Conservation (phyloP, 2,113 vertebrate genomes). For the Cepphus grylle region DNA sequence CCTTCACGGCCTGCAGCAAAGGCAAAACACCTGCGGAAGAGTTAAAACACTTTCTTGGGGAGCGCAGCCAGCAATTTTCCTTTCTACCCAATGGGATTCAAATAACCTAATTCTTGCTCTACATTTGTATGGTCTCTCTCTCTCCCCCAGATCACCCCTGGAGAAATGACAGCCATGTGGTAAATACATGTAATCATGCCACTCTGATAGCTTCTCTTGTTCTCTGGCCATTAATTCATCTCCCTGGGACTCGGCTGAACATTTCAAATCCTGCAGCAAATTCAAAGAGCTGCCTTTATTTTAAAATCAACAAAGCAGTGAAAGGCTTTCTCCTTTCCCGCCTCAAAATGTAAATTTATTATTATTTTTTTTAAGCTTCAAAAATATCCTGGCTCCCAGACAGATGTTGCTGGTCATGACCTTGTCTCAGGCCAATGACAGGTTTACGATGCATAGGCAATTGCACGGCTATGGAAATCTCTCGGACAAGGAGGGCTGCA, state of each 20-base stretch:
- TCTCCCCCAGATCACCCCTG: background rate
- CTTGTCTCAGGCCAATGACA: background rate
- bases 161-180: background rate
- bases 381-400: background rate
- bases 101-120: conserved; percentile 48
- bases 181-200: conserved; percentile 18
- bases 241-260: background rate
- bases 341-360: background rate
- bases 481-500: background rate
- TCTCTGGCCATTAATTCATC: conserved; percentile 40
- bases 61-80: background rate
- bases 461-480: background rate
- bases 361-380: background rate
- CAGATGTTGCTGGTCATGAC: background rate
- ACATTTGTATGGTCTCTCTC: background rate
- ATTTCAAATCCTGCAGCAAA: background rate
- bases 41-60: background rate
- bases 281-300: background rate
- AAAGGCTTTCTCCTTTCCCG: background rate
- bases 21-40: background rate
- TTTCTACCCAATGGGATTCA: background rate
- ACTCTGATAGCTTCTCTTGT: conserved; percentile 17
- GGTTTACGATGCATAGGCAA: background rate
- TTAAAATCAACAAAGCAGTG: background rate
- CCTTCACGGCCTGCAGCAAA: accelerated